Conservation (phyloP, 2,113 vertebrate species). For the Dasypus novemcinctus region DNA sequence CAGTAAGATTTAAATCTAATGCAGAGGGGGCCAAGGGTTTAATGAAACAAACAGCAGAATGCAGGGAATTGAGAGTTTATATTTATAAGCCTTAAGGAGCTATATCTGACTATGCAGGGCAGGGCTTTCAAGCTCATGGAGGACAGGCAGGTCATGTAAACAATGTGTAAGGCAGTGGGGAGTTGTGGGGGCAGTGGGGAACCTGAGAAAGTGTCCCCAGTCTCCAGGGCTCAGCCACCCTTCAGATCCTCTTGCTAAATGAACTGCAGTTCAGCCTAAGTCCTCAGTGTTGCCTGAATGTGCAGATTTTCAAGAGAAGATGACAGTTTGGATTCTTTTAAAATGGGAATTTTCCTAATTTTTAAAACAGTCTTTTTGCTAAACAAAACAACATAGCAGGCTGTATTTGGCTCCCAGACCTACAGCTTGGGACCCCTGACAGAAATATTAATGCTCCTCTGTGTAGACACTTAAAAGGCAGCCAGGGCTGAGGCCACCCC, state of each 20-base stretch:
- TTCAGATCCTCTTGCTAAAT: background rate
- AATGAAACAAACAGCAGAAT: background rate
- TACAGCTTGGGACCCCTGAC: background rate
- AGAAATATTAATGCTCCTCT: background rate
- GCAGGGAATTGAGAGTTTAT: background rate
- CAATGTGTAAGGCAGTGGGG: background rate
- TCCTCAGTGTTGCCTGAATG: background rate
- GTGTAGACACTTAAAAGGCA: background rate
- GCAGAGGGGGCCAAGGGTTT: background rate
- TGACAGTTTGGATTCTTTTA: background rate
- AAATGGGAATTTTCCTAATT: background rate
- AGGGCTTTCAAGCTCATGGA: background rate
- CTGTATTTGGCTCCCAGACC: background rate
- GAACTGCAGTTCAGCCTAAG: background rate
- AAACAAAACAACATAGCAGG: background rate
- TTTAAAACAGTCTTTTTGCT: background rate
- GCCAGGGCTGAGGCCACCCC: background rate
- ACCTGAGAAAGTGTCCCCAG: background rate
- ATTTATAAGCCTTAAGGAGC: background rate
- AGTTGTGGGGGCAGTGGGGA: background rate
- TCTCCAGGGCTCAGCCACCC: background rate
- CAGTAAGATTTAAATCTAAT: background rate
- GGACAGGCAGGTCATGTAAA: background rate
- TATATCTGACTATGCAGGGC: background rate
- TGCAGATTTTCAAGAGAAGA: conserved; percentile 22